These are phyloP conservation scores for Neogobius melanostomus DNA, from an alignment of 2,113 vertebrate species.

Conservation along the genomic window DNA sequence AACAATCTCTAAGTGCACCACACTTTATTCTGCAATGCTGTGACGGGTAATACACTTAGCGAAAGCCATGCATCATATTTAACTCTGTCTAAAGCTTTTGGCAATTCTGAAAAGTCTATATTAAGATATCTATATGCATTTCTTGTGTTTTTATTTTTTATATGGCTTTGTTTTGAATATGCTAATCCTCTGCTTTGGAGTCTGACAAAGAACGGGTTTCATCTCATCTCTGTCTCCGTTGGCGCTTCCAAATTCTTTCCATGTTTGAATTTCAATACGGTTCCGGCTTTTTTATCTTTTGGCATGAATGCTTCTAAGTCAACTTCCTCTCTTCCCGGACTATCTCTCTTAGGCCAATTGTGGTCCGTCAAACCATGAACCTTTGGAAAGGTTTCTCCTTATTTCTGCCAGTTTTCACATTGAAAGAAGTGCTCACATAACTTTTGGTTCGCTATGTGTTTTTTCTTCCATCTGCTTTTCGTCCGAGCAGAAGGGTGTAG, in stretches of 20 bases:
- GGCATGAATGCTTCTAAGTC: slow-evolving; percentile 19
- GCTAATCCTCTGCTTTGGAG: slow-evolving; percentile 28
- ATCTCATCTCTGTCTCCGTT: slow-evolving; percentile 50
- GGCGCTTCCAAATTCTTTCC: slow-evolving; percentile 37
- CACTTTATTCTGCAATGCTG: too few relatives aligned
- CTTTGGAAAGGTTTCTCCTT: slow-evolving; percentile 10
- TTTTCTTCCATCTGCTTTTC: slow-evolving; percentile 32
- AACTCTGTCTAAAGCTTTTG: background rate
- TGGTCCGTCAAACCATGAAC: slow-evolving; percentile 21
- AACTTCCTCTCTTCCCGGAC: slow-evolving; percentile 39
- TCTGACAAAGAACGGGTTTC: slow-evolving; percentile 53
- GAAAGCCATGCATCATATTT: too few relatives aligned
- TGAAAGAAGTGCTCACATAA: slow-evolving; percentile 1
- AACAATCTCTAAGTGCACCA: too few relatives aligned
- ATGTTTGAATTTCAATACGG: slow-evolving; percentile 42
- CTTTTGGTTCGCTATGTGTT: background rate
- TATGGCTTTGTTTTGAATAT: slow-evolving; percentile 25
- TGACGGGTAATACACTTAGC: too few relatives aligned
- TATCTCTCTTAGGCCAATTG: slow-evolving; percentile 19
- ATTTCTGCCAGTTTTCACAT: slow-evolving; percentile 6
- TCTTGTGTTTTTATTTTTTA: background rate
- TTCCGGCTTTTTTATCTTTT: slow-evolving; percentile 38
- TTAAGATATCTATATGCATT: slow-evolving; percentile 8
- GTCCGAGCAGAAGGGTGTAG: slow-evolving; percentile 23
- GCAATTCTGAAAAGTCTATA: background rate